phyloP scores from a whole-genome alignment of 2,113 vertebrate genomes.

The Cyprinodon brontotheroides region DNA sequence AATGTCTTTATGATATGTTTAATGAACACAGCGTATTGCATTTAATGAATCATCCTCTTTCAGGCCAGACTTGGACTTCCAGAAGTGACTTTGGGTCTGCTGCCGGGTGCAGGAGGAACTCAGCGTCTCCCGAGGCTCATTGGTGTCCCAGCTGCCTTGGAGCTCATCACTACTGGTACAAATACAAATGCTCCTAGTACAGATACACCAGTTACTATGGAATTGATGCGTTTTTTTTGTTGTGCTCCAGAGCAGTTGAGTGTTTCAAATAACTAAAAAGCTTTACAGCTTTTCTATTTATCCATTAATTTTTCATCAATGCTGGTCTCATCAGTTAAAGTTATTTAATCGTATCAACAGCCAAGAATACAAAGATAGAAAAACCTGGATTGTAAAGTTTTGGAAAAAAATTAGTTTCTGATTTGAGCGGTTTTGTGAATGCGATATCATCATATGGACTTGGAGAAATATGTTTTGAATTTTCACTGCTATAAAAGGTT shows the following conservation, averaged over 20 bases:
- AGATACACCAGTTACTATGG: not conserved
- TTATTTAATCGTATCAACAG: no score
- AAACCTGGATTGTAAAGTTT: not conserved
- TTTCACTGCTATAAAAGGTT: not conserved
- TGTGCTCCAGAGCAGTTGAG: not conserved
- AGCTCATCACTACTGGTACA: conserved; percentile 90
- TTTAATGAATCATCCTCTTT: conserved; percentile 1
- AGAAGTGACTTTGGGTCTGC: conserved; percentile 89
- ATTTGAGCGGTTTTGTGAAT: not conserved
- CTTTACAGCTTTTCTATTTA: no score
- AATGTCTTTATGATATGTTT: not conserved
- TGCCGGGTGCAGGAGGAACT: conserved; percentile 88
- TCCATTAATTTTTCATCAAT: no score
- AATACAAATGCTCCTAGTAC: not conserved
- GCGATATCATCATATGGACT: not conserved
- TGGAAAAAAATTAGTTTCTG: not conserved
- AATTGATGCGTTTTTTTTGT: not conserved
- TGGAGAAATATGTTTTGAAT: no score
- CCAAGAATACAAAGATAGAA: not conserved
- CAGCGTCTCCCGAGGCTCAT: conserved; percentile 91
- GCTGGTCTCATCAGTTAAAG: no score
- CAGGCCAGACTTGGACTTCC: conserved; percentile 88
- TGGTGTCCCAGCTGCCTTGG: conserved; percentile 87
- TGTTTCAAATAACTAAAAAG: not conserved
- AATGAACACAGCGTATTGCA: not conserved